A percentile compares a stretch with the other conserved stretches of the same genome.
Evolutionary conservation across 2,888 invertebrate genomes (phyloP).

Genomic region (Tolmerus cingulatus): DNA sequence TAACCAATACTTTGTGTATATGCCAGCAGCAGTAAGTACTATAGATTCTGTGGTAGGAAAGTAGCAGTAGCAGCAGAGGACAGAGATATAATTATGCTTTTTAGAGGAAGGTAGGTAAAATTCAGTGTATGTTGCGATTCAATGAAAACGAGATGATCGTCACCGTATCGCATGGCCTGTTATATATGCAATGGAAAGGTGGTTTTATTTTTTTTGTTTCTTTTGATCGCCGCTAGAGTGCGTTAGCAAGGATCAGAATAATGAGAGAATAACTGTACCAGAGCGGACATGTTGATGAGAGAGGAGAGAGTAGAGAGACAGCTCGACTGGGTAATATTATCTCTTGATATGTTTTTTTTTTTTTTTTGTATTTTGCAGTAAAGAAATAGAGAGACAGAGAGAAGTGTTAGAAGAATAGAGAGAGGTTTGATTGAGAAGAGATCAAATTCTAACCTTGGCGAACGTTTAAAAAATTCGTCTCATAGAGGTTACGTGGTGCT

Average conservation of each 20-base stretch:
- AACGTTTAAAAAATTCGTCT: constrained; percentile 53
- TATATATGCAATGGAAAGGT: background rate
- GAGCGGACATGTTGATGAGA: background rate
- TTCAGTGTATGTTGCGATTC: background rate
- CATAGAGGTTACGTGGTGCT: constrained; percentile 46
- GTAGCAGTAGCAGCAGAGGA: constrained; percentile 43
- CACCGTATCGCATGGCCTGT: background rate
- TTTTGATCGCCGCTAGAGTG: background rate
- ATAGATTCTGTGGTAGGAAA: constrained; percentile 33
- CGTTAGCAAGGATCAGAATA: background rate
- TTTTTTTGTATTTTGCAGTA: constrained; percentile 17
- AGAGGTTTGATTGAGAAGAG: constrained; percentile 50
- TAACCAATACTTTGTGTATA: constrained; percentile 37
- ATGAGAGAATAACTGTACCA: background rate
- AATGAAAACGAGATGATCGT: background rate
- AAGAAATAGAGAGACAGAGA: constrained; percentile 55
- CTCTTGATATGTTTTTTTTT: background rate
- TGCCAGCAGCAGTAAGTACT: constrained; percentile 45
- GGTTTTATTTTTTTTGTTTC: background rate
- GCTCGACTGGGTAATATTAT: background rate
- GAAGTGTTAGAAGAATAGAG: constrained; percentile 52
- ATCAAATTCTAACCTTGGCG: constrained; percentile 55
- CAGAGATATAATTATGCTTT: constrained; percentile 15
- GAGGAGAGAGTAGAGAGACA: background rate
- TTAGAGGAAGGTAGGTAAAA: constrained; percentile 38